phyloP scores from a whole-genome alignment of 2,113 vertebrate genomes.

The Diglossa brunneiventris region DNA sequence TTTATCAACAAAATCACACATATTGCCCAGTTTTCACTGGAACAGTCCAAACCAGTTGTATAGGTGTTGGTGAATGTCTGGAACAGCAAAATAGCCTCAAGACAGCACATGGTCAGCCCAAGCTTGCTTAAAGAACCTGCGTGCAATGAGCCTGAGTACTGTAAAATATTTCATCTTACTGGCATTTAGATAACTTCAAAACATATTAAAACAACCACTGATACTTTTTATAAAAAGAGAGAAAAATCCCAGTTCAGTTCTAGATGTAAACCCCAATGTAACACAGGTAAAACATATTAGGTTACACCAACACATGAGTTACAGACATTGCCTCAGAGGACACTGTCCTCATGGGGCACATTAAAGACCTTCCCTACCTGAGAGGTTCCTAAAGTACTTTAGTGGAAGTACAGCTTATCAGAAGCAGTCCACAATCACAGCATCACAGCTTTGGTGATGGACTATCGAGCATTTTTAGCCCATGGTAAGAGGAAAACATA shows the following conservation, averaged over 20 bases:
- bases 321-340: neutral
- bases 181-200: neutral
- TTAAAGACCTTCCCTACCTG: neutral
- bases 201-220: neutral
- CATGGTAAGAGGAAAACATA: neutral
- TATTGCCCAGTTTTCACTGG: neutral
- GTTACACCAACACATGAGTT: neutral
- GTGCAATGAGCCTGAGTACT: neutral
- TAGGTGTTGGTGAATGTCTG: neutral
- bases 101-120: neutral
- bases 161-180: neutral
- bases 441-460: neutral
- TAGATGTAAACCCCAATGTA: neutral
- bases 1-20: neutral
- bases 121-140: neutral
- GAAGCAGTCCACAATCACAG: neutral
- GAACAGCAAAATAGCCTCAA: neutral
- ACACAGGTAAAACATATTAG: neutral
- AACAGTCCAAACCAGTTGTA: neutral
- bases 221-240: neutral
- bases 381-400: neutral
- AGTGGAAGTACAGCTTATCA: neutral
- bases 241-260: neutral
- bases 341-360: neutral
- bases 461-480: neutral